Conservation (phyloP, 1,140 invertebrate genomes). For the Glossosoma conforme region DNA sequence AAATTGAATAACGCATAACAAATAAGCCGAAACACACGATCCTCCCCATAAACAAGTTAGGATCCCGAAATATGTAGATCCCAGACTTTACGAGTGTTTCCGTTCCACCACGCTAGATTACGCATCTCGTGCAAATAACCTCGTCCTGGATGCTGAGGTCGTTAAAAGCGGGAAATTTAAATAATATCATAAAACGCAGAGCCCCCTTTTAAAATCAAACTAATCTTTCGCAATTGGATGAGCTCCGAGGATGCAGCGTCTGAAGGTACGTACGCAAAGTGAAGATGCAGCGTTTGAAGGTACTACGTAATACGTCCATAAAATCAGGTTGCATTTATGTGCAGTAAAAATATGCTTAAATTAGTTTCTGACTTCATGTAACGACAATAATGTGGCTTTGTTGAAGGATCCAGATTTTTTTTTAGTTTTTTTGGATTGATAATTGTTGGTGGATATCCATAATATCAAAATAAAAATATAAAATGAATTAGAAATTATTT, state of each 20-base stretch:
- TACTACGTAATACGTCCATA: too few relatives aligned
- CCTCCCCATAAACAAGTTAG: too few relatives aligned
- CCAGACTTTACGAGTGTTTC: constrained; percentile 20
- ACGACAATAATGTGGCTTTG: too few relatives aligned
- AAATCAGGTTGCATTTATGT: too few relatives aligned
- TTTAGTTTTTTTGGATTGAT: too few relatives aligned
- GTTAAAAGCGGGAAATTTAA: constrained; percentile 29
- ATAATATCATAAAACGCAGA: constrained; percentile 31
- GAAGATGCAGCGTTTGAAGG: constrained; percentile 19
- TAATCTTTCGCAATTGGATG: constrained; percentile 32
- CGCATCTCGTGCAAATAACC: constrained; percentile 12
- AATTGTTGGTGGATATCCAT: too few relatives aligned
- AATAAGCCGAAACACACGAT: too few relatives aligned
- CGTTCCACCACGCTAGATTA: constrained; percentile 25
- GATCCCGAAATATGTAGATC: too few relatives aligned
- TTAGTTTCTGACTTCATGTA: constrained; percentile 17
- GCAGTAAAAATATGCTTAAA: constrained; percentile 31
- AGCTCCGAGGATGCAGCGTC: constrained; percentile 21
- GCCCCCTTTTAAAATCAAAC: constrained; percentile 30
- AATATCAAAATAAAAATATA: too few relatives aligned
- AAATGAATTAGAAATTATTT: too few relatives aligned
- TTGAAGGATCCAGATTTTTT: too few relatives aligned
- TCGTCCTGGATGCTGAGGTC: constrained; percentile 7
- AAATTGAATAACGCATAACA: too few relatives aligned
- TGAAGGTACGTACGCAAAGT: constrained; percentile 24